Evolutionary conservation across 1,140 invertebrate genomes (phyloP), one percentile per base, ranked within the genome.

Genomic region (Ectropis grisescens): DNA sequence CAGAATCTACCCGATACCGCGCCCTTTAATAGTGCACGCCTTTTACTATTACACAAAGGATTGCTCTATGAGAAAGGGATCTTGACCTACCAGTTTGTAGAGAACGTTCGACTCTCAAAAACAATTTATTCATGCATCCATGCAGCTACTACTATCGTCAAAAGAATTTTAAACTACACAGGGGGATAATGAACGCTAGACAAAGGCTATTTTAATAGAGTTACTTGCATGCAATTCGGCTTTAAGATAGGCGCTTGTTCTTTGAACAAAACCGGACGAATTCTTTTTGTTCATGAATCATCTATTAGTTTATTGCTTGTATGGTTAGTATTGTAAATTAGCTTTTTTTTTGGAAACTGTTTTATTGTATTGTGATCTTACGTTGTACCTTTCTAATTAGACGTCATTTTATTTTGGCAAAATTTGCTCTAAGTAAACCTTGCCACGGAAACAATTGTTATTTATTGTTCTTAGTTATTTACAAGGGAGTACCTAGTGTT

Each of bases 111-210:
- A 70, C 56, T 71, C 57, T 60, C 47, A 74, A 75, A 75, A 75
- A 80, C 68, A 80, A 78, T 80, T 80, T 80, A 78, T 80, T 80
- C 72, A 74, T 78, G 74, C 69, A 74, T 71, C 61, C 69, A 60
- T 67, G 64, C 65, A 71, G 61, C 75, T 58, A 71, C 56, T 61
- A 49, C 65, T 43, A 43, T 51, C 41, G 54, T 78, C 75, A 80
- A 80, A 80, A 67, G 72, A 78, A 70, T 78, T 59, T 60, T 60
- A 80, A 78, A 80, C 75, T 80, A 80, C 68, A 67, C 66, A 74
- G 75, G 75, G 70, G 70, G 68, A 69, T 74, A 76, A 76, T 71
- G 69, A 71, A 74, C 72, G 57, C 70, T 80, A 80, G 75, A 74
- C 70, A 71, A 74, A 69, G 56, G 48, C 59, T 37, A 59, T 71